Base-by-base conservation (phyloP, 2,113 vertebrate species). In the Neomonachus schauinslandi region DNA sequence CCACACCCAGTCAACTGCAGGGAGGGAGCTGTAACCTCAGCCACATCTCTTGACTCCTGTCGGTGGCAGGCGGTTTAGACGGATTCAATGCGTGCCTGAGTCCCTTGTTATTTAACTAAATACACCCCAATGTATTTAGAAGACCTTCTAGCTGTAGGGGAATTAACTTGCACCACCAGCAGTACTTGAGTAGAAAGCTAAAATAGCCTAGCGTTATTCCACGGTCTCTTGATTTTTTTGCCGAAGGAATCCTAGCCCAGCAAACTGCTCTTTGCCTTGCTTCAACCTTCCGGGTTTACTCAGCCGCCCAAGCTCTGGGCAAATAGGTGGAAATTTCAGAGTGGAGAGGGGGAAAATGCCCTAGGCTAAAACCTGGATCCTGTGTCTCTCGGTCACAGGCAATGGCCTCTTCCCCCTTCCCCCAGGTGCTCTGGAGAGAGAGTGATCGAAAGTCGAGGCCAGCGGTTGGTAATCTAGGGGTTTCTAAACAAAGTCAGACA, bases 61-160 rank as follows among this genome's bases (percentile, higher is more conserved):
- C 2, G 0, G 5, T 61, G 72, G 24, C 53, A 92, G 77, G 51
- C 39, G 15, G 57, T 49, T 15, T 65, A 57, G 53, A 61, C 0
- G 24, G 65, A 92, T 81, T 11, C 65, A 84, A 7, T 65, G 36
- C n/a, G 76, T 26, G 39, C 72, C 7, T 0, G 22, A 71, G 36
- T 55, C 11, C 63, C 65, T 69, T 77, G n/a, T 26, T 82, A 51
- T 67, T 89, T 61, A 79, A 97, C 31, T 59, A 76, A 89, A 74
- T 39, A 71, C 67, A 80, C 65, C 39, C 13, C 1, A 18, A 18
- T 28, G 33, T 46, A 82, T 87, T 85, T 74, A 67, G 65, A 83
- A 87, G 61, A n/a, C 26, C 46, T 33, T 80, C 53, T 71, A 36
- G 74, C 36, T 87, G 12, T 33, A 63, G 63, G 79, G 49, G 42